Evolutionary conservation across 2,888 invertebrate genomes (phyloP).

Genomic region (Leptinotarsa peninsularis): DNA sequence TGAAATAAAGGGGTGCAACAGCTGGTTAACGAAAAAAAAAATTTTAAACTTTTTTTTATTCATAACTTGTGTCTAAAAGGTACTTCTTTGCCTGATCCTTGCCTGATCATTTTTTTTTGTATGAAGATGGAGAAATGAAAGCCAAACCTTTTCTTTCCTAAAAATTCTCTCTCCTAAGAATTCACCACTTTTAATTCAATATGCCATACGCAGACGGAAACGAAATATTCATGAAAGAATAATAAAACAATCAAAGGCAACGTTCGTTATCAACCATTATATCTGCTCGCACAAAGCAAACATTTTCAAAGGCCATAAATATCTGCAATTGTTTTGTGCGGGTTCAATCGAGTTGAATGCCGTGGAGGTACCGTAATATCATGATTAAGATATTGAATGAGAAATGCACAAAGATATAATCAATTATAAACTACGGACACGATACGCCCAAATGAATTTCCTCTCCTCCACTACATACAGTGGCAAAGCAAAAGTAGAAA

Average conservation of each 20-base stretch:
- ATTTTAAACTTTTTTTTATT: too few relatives aligned
- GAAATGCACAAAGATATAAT: conserved; percentile 48
- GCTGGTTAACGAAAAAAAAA: too few relatives aligned
- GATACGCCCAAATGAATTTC: conserved; percentile 35
- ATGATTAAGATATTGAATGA: conserved; percentile 51
- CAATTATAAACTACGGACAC: conserved; percentile 46
- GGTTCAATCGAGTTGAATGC: conserved; percentile 41
- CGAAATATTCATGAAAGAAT: not conserved
- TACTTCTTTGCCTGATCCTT: too few relatives aligned
- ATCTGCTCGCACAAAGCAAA: conserved; percentile 42
- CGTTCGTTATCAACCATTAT: conserved; percentile 29
- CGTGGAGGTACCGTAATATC: conserved; percentile 49
- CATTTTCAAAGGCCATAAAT: conserved; percentile 47
- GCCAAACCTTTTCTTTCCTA: too few relatives aligned
- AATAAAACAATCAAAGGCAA: conserved; percentile 20
- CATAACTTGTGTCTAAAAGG: too few relatives aligned
- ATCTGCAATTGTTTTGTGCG: conserved; percentile 48
- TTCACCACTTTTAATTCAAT: too few relatives aligned
- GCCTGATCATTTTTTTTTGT: too few relatives aligned
- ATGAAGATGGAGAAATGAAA: too few relatives aligned
- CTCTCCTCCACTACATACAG: not conserved
- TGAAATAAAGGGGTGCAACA: too few relatives aligned
- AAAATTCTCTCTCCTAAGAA: too few relatives aligned
- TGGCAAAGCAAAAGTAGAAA: not conserved
- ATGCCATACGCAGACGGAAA: not conserved